These are phyloP conservation scores for Benitochromis conjunctus DNA, from an alignment of 2,113 vertebrate genomes.

Conservation along the genomic window DNA sequence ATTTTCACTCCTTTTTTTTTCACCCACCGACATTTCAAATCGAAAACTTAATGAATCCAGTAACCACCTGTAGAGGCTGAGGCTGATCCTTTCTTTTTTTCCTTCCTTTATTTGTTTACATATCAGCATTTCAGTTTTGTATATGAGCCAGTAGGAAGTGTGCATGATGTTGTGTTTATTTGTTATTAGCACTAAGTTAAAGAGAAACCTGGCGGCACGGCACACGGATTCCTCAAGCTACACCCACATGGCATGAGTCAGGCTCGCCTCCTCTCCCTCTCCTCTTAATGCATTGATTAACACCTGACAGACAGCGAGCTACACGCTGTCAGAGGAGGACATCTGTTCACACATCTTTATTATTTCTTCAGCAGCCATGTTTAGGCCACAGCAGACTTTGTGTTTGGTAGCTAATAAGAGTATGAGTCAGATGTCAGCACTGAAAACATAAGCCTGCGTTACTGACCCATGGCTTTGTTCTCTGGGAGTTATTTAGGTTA, in stretches of 20 bases:
- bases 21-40: background rate
- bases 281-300: conserved; percentile 53
- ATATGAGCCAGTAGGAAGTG: background rate
- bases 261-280: conserved; percentile 16
- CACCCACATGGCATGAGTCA: conserved; percentile 42
- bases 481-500: background rate
- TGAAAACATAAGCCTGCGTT: background rate
- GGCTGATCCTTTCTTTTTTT: background rate
- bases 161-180: background rate
- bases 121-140: background rate
- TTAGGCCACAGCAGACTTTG: background rate
- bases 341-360: conserved; percentile 44
- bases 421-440: conserved; percentile 16
- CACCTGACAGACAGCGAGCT: conserved; percentile 52
- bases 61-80: background rate
- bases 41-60: background rate
- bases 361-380: conserved; percentile 28
- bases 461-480: background rate
- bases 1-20: background rate
- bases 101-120: background rate
- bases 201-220: background rate
- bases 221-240: conserved; percentile 15
- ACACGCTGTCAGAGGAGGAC: conserved; percentile 40
- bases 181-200: background rate
- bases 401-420: background rate